Evolutionary conservation across 2,113 vertebrate genomes (phyloP).

Genomic region (Lanius collurio): DNA sequence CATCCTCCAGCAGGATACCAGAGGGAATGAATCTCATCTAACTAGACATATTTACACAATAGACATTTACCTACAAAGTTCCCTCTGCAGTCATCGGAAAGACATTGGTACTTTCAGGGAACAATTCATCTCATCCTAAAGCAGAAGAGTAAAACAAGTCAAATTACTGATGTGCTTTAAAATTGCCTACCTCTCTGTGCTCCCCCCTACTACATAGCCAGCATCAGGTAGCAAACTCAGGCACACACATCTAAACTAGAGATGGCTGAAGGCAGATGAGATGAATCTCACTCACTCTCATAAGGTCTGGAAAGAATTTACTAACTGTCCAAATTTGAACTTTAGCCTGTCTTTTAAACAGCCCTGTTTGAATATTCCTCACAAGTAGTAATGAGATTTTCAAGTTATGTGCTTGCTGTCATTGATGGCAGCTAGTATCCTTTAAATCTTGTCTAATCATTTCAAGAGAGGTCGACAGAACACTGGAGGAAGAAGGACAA

Average conservation of each 20-base stretch:
- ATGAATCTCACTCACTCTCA: not conserved
- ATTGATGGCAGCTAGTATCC: not conserved
- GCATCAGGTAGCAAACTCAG: not conserved
- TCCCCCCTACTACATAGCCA: accelerated
- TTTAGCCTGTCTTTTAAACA: not conserved
- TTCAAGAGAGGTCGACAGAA: slow-evolving; percentile 7
- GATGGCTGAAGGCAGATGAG: not conserved
- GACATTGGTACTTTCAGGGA: not conserved
- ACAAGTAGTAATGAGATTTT: slow-evolving; percentile 29
- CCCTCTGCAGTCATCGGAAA: not conserved
- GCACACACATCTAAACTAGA: not conserved
- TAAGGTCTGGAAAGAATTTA: not conserved
- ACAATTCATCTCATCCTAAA: not conserved
- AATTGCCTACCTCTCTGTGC: not conserved
- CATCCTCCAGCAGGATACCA: not conserved
- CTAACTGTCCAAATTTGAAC: not conserved
- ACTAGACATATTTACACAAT: not conserved
- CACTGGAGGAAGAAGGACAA: not conserved
- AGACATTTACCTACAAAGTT: not conserved
- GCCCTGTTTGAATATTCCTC: not conserved
- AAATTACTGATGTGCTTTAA: not conserved
- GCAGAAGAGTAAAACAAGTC: not conserved
- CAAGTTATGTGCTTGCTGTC: not conserved
- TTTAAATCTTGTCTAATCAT: slow-evolving; percentile 43
- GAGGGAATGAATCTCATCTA: not conserved